A percentile compares a stretch with the other conserved stretches of the same genome.
Evolutionary conservation across 2,888 invertebrate genomes (phyloP).

Genomic region (Parnassius apollo): DNA sequence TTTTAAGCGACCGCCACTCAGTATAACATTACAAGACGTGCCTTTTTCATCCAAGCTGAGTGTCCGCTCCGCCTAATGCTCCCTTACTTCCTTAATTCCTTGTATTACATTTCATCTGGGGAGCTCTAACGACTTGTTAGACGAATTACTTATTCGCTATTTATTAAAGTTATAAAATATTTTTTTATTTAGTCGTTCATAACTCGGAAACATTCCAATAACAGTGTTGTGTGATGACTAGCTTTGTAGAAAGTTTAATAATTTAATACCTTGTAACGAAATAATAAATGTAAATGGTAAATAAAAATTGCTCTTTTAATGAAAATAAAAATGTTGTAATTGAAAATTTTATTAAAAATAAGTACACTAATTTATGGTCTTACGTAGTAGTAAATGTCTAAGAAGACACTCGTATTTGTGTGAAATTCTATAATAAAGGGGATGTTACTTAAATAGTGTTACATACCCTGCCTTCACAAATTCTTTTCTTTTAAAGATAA

Average conservation of each 20-base stretch:
- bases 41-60: too few species aligned
- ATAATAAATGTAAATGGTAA: conserved; percentile 7
- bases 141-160: too few species aligned
- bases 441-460: background rate
- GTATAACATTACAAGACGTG: too few species aligned
- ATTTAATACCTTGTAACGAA: conserved; percentile 7
- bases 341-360: conserved; percentile 24
- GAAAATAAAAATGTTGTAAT: conserved; percentile 27
- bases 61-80: too few species aligned
- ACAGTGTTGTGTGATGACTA: conserved; percentile 12
- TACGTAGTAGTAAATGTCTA: conserved; percentile 68
- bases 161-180: too few species aligned
- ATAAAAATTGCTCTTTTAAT: conserved; percentile 12
- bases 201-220: conserved; percentile 22
- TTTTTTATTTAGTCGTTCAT: background rate
- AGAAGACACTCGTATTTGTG: conserved; percentile 38
- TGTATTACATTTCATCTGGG: too few species aligned
- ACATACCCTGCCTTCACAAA: too few species aligned
- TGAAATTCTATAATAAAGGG: conserved; percentile 4
- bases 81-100: too few species aligned
- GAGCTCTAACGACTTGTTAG: too few species aligned
- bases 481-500: too few species aligned
- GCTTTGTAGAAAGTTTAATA: conserved; percentile 7
- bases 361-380: conserved; percentile 50
- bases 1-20: too few species aligned